Evolutionary conservation across 2,797 vertebrate species (phyloP), one percentile per base, ranked within the genome.

Genomic region (Echiichthys vipera): DNA sequence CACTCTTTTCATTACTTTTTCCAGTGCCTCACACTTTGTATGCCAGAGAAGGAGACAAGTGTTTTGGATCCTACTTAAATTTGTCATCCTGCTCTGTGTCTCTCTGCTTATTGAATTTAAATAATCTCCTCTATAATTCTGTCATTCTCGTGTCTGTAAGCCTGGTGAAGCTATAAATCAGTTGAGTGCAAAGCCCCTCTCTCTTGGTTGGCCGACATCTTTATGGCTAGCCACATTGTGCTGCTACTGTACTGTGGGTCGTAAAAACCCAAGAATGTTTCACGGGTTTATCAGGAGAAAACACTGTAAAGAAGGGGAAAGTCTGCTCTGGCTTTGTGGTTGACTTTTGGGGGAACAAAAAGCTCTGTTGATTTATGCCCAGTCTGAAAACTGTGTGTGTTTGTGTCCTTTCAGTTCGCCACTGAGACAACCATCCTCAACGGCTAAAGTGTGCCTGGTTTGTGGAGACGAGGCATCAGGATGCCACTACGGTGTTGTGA

Each of bases 401-500:
- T 4, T 78, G 36, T 88, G 39, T 81, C 76, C 14, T 87, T 92
- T 56, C 91, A 99, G 98, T 93, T 96, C 97, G 40, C 95, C 96
- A 49, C 84, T 99, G 86, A 96, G 97, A 94, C 98, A 96, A 84
- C 95, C 97, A 45, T 97, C 98, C 71, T 98, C 98, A 11, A 96
- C 97, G 78, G 97, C 97, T 89, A 99, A 99, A 95, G 98, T 99
- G 80, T 99, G 98, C 88, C 92, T 99, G 94, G 98, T 99, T 77
- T 99, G 98, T 18, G 97, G 97, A 37, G 98, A 99, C 71, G 98
- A 99, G 84, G 98, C 98, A 11, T 99, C 98, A 18, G 98, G 98
- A 74, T 99, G 98, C 90, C 98, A 99, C 93, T 99, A 99, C 57
- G 98, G 98, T 7, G 98, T 99, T 0, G 97, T 99, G 80, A 99